Base-by-base conservation (phyloP, 2,888 invertebrate species). In the Uropetala carovei region DNA sequence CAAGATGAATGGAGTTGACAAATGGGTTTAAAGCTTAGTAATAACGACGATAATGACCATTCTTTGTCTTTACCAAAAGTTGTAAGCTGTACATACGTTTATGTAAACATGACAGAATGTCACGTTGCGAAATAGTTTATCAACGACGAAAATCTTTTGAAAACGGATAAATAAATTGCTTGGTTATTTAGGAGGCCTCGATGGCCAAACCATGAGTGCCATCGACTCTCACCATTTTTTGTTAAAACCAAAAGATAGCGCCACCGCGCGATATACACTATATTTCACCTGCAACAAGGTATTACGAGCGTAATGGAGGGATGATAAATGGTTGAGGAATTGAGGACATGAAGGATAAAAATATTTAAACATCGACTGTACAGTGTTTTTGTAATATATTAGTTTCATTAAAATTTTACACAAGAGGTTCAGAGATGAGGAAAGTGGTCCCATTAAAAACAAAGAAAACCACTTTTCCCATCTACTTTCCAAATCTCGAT, bases 371-470 rank as follows among this genome's bases (percentile, higher is more conserved):
- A 89, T 68, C 89, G 64, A 89, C 89, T 64, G 60, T 89, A 68
- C 89, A 89, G 43, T 89, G 86, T 30, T 86, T 58, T 86, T 59
- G 60, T 68, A 30, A 89, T 89, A 89, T 89, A 89, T 89, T 89
- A 89, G 89, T 89, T 89, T 89, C 64, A 89, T 89, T 89, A 89
- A 89, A 86, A 89, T 89, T 89, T 89, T 89, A 89, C 89, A 89
- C 56, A 43, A 64, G 89, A 89, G 89, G n/a, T 83, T 64, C 30
- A 64, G 64, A 43, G 89, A 7, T n/a, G 64, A 68, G 56, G 43
- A 56, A 18, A 27, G 68, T 68, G 89, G 14, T 43, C 43, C 30
- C 43, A 64, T 89, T 89, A 43, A 75, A 60, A 75, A 89, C 89
- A 89, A 64, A 89, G 89, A 89, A 89, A 89, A n/a, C 89, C 27